These are phyloP conservation scores for Aradophagus sp. DNA, from an alignment of 1,140 invertebrate species.

Conservation along the genomic window DNA sequence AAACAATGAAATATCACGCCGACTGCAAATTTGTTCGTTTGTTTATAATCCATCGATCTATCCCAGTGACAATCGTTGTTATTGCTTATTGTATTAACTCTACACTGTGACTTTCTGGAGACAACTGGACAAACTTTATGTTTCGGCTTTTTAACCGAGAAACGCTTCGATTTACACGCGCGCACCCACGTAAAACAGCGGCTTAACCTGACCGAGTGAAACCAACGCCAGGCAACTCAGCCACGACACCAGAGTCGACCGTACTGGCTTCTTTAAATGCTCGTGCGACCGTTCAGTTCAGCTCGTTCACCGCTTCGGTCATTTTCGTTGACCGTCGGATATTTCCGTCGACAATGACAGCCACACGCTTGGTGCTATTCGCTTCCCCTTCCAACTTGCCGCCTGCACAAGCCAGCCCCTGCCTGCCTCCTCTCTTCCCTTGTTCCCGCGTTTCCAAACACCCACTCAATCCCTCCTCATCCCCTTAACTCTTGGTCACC, in stretches of 20 bases:
- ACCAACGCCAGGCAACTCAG: conserved; percentile 45
- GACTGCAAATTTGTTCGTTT: not conserved
- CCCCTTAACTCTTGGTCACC: too few species aligned
- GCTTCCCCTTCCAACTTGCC: conserved; percentile 13
- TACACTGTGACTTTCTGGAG: too few species aligned
- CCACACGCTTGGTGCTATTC: conserved; percentile 7
- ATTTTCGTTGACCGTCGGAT: conserved; percentile 4
- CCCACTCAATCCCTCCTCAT: not conserved
- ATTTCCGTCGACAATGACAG: conserved; percentile 8
- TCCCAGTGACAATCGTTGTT: too few species aligned
- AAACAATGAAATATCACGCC: not conserved
- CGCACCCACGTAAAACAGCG: conserved; percentile 42
- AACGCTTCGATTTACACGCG: conserved; percentile 29
- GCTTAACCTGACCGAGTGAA: conserved; percentile 21
- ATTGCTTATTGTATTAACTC: too few species aligned
- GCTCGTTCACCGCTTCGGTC: conserved; percentile 33
- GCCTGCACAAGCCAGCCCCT: conserved; percentile 17
- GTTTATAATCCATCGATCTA: too few species aligned
- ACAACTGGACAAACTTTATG: too few species aligned
- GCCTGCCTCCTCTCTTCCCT: not conserved
- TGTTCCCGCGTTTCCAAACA: not conserved
- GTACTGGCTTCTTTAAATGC: conserved; percentile 35
- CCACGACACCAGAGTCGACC: conserved; percentile 53
- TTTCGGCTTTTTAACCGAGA: too few species aligned
- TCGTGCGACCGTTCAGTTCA: conserved; percentile 27